Evolutionary conservation across 2,113 vertebrate species (phyloP).

Genomic region (Acanthochromis polyacanthus): DNA sequence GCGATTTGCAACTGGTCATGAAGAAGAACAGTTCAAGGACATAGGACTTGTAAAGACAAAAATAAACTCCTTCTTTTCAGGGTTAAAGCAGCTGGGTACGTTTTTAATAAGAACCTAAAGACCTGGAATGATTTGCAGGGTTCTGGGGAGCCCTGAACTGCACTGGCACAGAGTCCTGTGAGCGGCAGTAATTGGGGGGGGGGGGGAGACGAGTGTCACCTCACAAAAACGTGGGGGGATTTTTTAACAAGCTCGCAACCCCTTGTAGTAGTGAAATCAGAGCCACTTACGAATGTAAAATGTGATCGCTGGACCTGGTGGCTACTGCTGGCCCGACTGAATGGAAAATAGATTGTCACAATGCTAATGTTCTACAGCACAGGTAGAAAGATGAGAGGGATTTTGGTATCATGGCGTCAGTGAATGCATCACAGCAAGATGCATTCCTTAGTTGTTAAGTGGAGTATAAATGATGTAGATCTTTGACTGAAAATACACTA

Average conservation of each 20-base stretch:
- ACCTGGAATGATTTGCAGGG: conserved; percentile 79
- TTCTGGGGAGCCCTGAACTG: conserved; percentile 78
- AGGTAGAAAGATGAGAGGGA: conserved; percentile 44
- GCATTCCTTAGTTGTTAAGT: conserved; percentile 32
- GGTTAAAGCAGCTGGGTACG: conserved; percentile 76
- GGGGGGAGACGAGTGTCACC: conserved; percentile 81
- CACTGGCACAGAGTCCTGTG: conserved; percentile 62
- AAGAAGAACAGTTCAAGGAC: conserved; percentile 81
- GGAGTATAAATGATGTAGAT: conserved; percentile 46
- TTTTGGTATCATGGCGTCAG: not conserved
- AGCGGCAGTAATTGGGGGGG: conserved; percentile 84
- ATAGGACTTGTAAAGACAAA: conserved; percentile 76
- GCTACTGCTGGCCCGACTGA: conserved; percentile 39
- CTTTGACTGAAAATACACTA: conserved; percentile 65
- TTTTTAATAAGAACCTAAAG: conserved; percentile 84
- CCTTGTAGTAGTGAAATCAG: conserved; percentile 78
- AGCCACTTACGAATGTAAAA: conserved; percentile 65
- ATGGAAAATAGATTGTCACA: conserved; percentile 61
- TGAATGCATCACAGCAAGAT: conserved; percentile 22
- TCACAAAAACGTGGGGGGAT: conserved; percentile 68
- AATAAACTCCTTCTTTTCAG: conserved; percentile 65
- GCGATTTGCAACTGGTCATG: conserved; percentile 77
- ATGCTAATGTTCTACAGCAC: conserved; percentile 70
- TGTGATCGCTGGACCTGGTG: conserved; percentile 49
- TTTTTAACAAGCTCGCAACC: conserved; percentile 72